phyloP scores from a whole-genome alignment of 2,888 invertebrate genomes.

The Eumacrocentrus americanus region DNA sequence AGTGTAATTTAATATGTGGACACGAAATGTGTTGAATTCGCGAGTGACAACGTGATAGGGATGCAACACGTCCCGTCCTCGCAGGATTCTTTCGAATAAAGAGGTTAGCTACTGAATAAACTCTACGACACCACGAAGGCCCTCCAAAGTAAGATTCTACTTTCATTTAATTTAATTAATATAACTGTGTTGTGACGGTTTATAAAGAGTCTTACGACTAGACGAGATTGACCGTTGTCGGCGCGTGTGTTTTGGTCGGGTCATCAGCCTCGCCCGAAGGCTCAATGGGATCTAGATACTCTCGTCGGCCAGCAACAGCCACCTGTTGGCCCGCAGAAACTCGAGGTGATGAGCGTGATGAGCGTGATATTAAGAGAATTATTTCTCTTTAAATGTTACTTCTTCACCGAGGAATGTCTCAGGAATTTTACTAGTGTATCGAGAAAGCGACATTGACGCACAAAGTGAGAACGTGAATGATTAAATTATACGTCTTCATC shows the following conservation, averaged over 20 bases:
- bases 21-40: not conserved
- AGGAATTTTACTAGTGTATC: no score
- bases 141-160: not conserved
- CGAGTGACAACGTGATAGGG: not conserved
- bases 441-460: no score
- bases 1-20: no score
- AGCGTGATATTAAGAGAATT: not conserved
- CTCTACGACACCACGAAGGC: not conserved
- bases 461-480: no score
- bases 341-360: not conserved
- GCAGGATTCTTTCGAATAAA: no score
- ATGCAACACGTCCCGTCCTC: not conserved
- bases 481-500: no score
- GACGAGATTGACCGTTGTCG: no score
- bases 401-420: no score
- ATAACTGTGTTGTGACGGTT: no score
- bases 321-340: slow-evolving; percentile 43
- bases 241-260: slow-evolving; percentile 14
- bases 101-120: no score
- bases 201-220: no score
- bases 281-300: slow-evolving; percentile 29
- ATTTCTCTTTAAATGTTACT: not conserved
- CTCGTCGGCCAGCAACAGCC: slow-evolving; percentile 36
- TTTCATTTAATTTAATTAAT: no score
- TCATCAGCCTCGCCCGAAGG: slow-evolving; percentile 17